A percentile compares a stretch with the other conserved stretches of the same genome.
Conservation (phyloP, 2,113 vertebrate genomes). For the Leiothrix lutea region DNA sequence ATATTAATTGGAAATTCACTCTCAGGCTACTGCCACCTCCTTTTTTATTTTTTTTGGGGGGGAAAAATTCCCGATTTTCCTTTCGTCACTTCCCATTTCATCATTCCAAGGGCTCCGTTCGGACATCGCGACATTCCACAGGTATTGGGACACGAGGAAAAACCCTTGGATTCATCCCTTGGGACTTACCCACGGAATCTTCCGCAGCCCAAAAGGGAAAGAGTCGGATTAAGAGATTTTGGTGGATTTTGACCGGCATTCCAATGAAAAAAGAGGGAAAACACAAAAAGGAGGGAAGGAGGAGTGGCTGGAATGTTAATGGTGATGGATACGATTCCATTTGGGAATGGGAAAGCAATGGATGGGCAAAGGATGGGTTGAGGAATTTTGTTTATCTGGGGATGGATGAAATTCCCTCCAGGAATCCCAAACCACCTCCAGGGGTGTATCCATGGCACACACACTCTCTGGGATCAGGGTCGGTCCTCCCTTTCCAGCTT, state of each 20-base stretch:
- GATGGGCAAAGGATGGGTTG: fast-evolving
- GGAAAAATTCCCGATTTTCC: background rate
- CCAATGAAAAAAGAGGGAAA: background rate
- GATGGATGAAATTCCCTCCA: background rate
- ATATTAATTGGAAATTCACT: background rate
- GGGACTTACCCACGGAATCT: conserved; percentile 47
- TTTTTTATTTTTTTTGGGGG: background rate
- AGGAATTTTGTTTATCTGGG: fast-evolving
- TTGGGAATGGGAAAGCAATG: background rate
- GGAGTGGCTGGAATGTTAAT: background rate
- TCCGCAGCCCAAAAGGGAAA: conserved; percentile 54
- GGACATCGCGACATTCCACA: background rate
- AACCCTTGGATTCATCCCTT: background rate
- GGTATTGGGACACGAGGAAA: background rate
- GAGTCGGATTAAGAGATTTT: background rate
- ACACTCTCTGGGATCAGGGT: fast-evolving
- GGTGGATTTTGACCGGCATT: background rate
- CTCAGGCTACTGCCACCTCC: background rate
- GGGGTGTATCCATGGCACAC: fast-evolving
- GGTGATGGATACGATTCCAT: background rate
- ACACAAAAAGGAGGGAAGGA: background rate
- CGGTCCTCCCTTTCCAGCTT: background rate
- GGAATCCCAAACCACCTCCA: background rate
- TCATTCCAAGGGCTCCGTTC: background rate
- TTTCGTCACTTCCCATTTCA: background rate